Percentiles rank a stretch among this genome's conserved stretches.
These are phyloP conservation scores for Holocentrus rufus DNA, from an alignment of 2,797 vertebrate genomes.

Conservation along the genomic window DNA sequence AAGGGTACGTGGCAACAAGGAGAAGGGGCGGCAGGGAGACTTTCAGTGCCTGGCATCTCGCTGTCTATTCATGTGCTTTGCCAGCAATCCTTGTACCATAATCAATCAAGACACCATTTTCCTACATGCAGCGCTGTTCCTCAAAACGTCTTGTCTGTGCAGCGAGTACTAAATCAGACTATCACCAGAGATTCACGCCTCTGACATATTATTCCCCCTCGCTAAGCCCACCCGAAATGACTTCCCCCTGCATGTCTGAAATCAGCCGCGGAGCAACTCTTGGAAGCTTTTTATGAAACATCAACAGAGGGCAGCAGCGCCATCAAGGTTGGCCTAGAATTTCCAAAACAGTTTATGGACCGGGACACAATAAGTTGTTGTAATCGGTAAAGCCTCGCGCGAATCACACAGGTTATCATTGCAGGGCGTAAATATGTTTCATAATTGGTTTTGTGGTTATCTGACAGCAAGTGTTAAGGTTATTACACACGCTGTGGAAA, in stretches of 20 bases:
- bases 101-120: slow-evolving; percentile 48
- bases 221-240: not conserved
- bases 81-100: slow-evolving; percentile 33
- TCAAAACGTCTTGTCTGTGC: not conserved
- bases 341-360: too few species aligned
- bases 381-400: too few species aligned
- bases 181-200: not conserved
- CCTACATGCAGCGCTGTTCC: slow-evolving; percentile 10
- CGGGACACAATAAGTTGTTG: too few species aligned
- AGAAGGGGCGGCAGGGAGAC: too few species aligned
- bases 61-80: slow-evolving; percentile 19
- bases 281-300: not conserved
- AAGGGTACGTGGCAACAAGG: slow-evolving; percentile 22
- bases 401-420: not conserved
- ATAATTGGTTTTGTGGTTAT: too few species aligned
- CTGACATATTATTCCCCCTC: not conserved
- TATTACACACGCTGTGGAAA: not conserved
- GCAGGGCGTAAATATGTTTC: slow-evolving; percentile 1
- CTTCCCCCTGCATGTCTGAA: not conserved
- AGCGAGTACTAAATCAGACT: not conserved
- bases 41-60: slow-evolving; percentile 31
- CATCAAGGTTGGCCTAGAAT: too few species aligned
- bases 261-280: not conserved
- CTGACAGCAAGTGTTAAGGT: not conserved
- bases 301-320: too few species aligned